phyloP scores from a whole-genome alignment of 2,113 vertebrate species.

The Hucho hucho region DNA sequence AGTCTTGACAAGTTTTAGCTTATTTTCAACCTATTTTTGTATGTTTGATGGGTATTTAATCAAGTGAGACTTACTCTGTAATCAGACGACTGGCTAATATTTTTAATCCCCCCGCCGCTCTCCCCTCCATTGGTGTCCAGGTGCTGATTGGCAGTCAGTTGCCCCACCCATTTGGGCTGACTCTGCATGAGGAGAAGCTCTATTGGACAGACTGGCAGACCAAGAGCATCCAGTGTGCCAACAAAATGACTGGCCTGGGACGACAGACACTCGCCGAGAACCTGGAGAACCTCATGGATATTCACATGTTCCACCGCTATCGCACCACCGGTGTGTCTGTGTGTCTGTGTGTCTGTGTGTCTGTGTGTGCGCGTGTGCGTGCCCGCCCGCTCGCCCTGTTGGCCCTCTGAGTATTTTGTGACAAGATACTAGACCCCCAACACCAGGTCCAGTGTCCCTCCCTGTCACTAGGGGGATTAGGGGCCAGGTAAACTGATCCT shows the following conservation, averaged over 20 bases:
- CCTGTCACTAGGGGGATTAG: constrained; percentile 46
- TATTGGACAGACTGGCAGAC: constrained; percentile 99
- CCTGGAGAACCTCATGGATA: constrained; percentile 98
- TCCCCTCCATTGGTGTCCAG: constrained; percentile 57
- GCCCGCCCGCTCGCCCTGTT: no score
- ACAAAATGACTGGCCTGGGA: constrained; percentile 85
- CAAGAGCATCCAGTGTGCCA: constrained; percentile 95
- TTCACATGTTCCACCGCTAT: constrained; percentile 94
- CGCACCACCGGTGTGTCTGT: constrained; percentile 78
- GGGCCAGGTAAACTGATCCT: constrained; percentile 48
- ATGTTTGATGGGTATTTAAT: not conserved
- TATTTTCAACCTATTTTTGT: not conserved
- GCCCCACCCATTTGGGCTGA: constrained; percentile 94
- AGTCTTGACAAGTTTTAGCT: not conserved
- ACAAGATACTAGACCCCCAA: constrained; percentile 14
- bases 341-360: constrained; percentile 16
- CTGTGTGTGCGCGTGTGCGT: constrained; percentile 2
- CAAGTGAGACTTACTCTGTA: no score
- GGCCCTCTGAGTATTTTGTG: not conserved
- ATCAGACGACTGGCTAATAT: no score
- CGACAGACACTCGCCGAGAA: constrained; percentile 87
- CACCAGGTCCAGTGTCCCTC: constrained; percentile 29
- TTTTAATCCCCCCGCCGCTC: no score
- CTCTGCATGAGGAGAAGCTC: constrained; percentile 88
- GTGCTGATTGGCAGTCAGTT: constrained; percentile 92